A percentile compares a stretch with the other conserved stretches of the same genome.
Conservation (phyloP, 1,140 invertebrate species). For the Nymphalis io region DNA sequence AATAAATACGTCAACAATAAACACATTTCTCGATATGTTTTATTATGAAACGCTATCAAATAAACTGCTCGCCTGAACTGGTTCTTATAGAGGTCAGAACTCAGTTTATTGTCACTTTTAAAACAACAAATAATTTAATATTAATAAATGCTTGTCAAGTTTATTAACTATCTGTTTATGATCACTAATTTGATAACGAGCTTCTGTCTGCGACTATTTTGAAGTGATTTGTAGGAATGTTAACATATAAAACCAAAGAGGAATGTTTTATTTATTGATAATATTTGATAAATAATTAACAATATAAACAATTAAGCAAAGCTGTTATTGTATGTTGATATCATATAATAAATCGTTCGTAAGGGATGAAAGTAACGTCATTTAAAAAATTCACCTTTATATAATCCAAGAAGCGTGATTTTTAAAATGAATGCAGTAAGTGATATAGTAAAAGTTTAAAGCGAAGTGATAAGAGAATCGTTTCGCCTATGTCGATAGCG, state of each 20-base stretch:
- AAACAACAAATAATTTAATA: background rate
- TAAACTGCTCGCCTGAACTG: background rate
- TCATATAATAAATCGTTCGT: no score
- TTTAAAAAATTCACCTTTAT: no score
- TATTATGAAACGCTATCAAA: slow-evolving; percentile 1
- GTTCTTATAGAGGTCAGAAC: background rate
- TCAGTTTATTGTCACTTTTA: background rate
- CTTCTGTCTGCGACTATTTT: background rate
- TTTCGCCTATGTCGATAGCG: no score
- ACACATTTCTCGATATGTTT: slow-evolving; percentile 28
- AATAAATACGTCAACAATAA: slow-evolving; percentile 28
- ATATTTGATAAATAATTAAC: background rate
- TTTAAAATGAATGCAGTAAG: no score
- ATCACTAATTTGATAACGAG: background rate
- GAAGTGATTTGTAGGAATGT: no score
- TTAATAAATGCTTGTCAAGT: background rate
- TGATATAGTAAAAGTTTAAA: no score
- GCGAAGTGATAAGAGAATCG: no score
- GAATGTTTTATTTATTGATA: no score
- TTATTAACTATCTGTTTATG: background rate
- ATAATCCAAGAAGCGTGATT: no score
- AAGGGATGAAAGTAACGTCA: no score
- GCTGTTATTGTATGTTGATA: no score
- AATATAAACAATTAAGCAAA: background rate
- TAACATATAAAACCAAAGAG: no score